Percentiles rank a stretch among this genome's conserved stretches.
Evolutionary conservation across 1,140 invertebrate species (phyloP).

Genomic region (Nymphalis io): DNA sequence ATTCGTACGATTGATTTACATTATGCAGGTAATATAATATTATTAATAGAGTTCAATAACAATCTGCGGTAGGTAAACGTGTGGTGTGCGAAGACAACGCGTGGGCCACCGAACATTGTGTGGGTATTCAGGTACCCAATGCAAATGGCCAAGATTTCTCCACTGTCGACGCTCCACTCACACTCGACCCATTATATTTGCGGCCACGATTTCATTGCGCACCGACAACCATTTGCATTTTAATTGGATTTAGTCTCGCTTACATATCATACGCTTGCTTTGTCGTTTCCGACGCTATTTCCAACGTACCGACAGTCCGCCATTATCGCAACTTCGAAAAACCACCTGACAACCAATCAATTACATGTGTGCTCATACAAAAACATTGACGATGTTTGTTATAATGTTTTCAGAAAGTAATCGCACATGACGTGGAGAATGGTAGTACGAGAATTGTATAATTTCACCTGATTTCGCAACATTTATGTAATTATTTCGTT

Average conservation of each 20-base stretch:
- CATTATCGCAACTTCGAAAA: conserved; percentile 14
- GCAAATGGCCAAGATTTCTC: conserved; percentile 65
- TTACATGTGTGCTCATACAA: conserved; percentile 4
- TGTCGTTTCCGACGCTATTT: conserved; percentile 38
- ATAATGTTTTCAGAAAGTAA: conserved; percentile 11
- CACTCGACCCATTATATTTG: conserved; percentile 59
- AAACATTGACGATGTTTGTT: conserved; percentile 10
- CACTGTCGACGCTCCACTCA: conserved; percentile 43
- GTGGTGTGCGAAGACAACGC: conserved; percentile 42
- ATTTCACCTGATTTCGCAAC: conserved; percentile 38
- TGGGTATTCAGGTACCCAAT: conserved; percentile 55
- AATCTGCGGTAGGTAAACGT: conserved; percentile 38
- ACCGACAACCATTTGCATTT: conserved; percentile 61
- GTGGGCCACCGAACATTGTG: conserved; percentile 46
- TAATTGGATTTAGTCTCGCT: conserved; percentile 61
- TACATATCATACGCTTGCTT: conserved; percentile 49
- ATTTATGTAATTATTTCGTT: conserved; percentile 37
- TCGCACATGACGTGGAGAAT: conserved; percentile 18
- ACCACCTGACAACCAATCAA: conserved; percentile 19
- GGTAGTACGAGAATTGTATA: conserved; percentile 16
- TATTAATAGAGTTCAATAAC: conserved; percentile 46
- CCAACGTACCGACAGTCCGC: conserved; percentile 15
- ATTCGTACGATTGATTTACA: conserved; percentile 37
- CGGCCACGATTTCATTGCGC: conserved; percentile 60
- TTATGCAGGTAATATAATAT: conserved; percentile 35